Percentiles rank a stretch among this genome's conserved stretches.
phyloP scores from a whole-genome alignment of 2,888 invertebrate genomes.

The Palloptera scutellata region DNA sequence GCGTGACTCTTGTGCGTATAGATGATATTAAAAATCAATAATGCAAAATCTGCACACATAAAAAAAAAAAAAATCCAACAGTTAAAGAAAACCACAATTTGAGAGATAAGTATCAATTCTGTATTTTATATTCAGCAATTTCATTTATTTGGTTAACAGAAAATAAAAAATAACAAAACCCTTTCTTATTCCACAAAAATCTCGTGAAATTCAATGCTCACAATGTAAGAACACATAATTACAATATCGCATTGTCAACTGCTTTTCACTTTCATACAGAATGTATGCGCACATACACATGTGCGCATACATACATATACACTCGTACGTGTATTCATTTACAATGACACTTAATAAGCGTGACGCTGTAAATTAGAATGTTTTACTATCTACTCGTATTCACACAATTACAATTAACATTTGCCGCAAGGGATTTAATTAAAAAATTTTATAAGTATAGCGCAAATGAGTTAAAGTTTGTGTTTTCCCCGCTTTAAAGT shows the following conservation, averaged over 20 bases:
- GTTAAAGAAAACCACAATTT: too few relatives aligned
- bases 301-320: background rate
- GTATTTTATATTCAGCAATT: too few relatives aligned
- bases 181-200: background rate
- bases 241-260: constrained; percentile 52
- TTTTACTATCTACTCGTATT: constrained; percentile 26
- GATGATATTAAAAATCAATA: background rate
- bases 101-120: too few relatives aligned
- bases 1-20: background rate
- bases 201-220: constrained; percentile 29
- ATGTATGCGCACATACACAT: constrained; percentile 5
- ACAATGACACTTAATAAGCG: constrained; percentile 16
- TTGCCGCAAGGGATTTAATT: constrained; percentile 6
- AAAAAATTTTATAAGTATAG: background rate
- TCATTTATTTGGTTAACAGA: background rate
- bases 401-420: constrained; percentile 19
- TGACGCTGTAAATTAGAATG: constrained; percentile 32
- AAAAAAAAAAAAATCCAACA: background rate
- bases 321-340: background rate
- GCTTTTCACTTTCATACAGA: constrained; percentile 24
- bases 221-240: constrained; percentile 52
- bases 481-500: too few relatives aligned
- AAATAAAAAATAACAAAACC: background rate
- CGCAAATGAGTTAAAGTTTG: too few relatives aligned
- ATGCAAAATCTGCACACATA: too few relatives aligned